Evolutionary conservation across 2,888 invertebrate genomes (phyloP).

Genomic region (Himalopsyche tibetana): DNA sequence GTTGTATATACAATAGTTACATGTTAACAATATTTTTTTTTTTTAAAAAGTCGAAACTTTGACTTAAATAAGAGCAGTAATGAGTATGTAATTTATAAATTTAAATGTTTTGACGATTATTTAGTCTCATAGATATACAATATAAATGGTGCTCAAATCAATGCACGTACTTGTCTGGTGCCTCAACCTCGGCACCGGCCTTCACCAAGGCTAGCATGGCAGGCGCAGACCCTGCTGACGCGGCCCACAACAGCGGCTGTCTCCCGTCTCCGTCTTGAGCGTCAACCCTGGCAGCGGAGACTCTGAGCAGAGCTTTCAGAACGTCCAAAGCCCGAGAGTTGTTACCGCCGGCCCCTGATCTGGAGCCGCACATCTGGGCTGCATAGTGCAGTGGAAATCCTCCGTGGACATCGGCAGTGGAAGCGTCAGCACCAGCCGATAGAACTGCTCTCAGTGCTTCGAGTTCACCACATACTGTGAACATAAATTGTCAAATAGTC

Average conservation of each 20-base stretch:
- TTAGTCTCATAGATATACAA: no score
- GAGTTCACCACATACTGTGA: conserved; percentile 93
- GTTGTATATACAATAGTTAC: no score
- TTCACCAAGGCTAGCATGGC: conserved; percentile 93
- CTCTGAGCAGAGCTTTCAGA: conserved; percentile 85
- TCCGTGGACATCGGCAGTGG: conserved; percentile 93
- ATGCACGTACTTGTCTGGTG: conserved; percentile 82
- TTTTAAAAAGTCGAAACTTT: no score
- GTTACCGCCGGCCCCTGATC: conserved; percentile 79
- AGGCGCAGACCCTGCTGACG: conserved; percentile 95
- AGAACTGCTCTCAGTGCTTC: conserved; percentile 91
- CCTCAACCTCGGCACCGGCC: conserved; percentile 89
- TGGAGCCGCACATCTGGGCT: conserved; percentile 96
- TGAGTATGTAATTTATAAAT: no score
- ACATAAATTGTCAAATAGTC: neutral
- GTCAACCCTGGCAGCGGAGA: conserved; percentile 88
- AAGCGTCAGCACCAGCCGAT: conserved; percentile 90
- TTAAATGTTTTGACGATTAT: no score
- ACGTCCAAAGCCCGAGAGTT: conserved; percentile 85
- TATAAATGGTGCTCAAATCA: neutral
- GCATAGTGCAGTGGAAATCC: conserved; percentile 98
- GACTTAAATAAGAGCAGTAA: no score
- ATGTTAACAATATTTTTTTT: no score
- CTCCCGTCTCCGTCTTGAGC: conserved; percentile 94
- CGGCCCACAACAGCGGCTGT: conserved; percentile 97